A percentile compares a stretch with the other conserved stretches of the same genome.
Evolutionary conservation across 2,888 invertebrate genomes (phyloP).

Genomic region (Lamellibrachia columna): DNA sequence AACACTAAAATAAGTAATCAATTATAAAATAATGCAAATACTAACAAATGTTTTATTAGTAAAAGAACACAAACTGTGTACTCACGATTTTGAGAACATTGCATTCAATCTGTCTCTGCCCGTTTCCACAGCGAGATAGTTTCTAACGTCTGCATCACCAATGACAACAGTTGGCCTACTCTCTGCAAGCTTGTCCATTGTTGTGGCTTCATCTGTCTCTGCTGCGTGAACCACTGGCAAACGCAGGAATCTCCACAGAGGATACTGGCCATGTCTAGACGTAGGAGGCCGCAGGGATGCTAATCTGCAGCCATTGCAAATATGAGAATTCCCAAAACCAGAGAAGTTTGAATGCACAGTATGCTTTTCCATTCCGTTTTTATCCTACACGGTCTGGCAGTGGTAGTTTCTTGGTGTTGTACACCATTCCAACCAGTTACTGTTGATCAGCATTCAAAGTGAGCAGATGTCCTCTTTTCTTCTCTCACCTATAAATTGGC

Average conservation of each 20-base stretch:
- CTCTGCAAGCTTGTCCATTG: constrained; percentile 19
- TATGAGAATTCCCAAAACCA: background rate
- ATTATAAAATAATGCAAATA: background rate
- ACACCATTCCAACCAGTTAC: background rate
- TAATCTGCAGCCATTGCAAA: background rate
- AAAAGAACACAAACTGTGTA: background rate
- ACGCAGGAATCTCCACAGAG: background rate
- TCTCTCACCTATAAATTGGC: background rate
- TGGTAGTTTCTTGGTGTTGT: background rate
- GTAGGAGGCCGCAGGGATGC: background rate
- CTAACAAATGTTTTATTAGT: background rate
- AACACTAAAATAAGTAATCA: background rate
- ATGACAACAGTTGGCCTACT: background rate
- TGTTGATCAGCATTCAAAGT: background rate
- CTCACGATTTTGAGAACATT: constrained; percentile 22
- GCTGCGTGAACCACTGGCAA: background rate
- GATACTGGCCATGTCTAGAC: background rate
- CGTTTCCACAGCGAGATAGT: constrained; percentile 6
- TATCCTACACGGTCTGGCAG: background rate
- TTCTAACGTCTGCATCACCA: constrained; percentile 10
- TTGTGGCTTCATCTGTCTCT: background rate
- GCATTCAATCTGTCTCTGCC: constrained; percentile 22
- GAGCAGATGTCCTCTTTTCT: background rate
- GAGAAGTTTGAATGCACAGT: background rate
- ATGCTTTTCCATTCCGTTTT: background rate